These are phyloP conservation scores for Xestia sexstrigata DNA, from an alignment of 2,888 invertebrate genomes.

Conservation along the genomic window DNA sequence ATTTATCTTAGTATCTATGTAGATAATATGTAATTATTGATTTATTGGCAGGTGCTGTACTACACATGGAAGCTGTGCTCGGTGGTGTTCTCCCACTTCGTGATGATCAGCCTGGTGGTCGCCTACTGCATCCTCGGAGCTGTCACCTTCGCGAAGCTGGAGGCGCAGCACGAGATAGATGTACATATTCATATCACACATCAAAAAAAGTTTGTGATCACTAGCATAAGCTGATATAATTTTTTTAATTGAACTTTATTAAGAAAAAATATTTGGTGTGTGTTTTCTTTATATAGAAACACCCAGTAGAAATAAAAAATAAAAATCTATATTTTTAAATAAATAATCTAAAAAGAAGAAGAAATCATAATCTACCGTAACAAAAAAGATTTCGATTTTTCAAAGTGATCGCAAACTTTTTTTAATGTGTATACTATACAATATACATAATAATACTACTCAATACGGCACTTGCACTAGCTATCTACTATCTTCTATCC, in stretches of 20 bases:
- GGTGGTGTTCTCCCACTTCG: conserved; percentile 96
- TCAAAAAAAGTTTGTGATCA: too few relatives aligned
- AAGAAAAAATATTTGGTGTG: too few relatives aligned
- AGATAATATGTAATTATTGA: background rate
- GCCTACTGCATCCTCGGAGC: conserved; percentile 97
- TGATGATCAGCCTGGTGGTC: conserved; percentile 96
- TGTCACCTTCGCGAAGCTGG: conserved; percentile 95
- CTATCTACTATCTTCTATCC: background rate
- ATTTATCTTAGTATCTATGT: background rate
- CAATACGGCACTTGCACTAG: background rate
- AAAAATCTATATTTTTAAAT: too few relatives aligned
- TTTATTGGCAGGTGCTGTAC: conserved; percentile 88
- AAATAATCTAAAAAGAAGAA: too few relatives aligned
- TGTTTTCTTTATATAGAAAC: too few relatives aligned
- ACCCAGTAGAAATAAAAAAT: too few relatives aligned
- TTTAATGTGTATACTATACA: too few relatives aligned
- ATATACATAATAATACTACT: background rate
- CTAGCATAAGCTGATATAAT: too few relatives aligned
- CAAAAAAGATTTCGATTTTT: too few relatives aligned
- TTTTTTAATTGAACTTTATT: too few relatives aligned
- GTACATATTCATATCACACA: conserved; percentile 85
- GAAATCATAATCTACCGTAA: too few relatives aligned
- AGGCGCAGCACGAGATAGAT: conserved; percentile 93
- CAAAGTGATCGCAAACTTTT: too few relatives aligned
- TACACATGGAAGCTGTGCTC: conserved; percentile 95